These are phyloP conservation scores for Scomber scombrus DNA, from an alignment of 2,113 vertebrate species.

Conservation along the genomic window DNA sequence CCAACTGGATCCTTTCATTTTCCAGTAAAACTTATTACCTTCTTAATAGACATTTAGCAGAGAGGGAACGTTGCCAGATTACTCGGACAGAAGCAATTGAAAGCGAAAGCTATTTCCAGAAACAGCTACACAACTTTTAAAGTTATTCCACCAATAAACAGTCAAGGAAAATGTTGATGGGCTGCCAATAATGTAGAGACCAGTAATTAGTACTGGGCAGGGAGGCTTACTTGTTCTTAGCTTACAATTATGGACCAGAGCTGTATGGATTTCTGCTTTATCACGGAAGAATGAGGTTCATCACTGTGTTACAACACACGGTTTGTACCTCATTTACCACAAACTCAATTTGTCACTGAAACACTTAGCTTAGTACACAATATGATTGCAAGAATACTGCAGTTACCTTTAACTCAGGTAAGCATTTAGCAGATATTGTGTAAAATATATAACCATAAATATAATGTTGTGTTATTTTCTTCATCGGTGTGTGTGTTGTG, in stretches of 20 bases:
- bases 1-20: not conserved
- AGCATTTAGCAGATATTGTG: no score
- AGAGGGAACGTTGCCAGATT: not conserved
- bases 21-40: slow-evolving; percentile 1
- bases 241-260: slow-evolving; percentile 41
- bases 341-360: slow-evolving; percentile 9
- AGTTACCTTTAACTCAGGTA: no score
- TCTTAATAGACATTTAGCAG: slow-evolving; percentile 18
- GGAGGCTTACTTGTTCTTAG: slow-evolving; percentile 60
- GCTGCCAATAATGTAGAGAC: slow-evolving; percentile 71
- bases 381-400: no score
- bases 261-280: slow-evolving; percentile 49
- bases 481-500: no score
- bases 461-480: no score
- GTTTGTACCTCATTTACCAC: slow-evolving; percentile 21
- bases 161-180: slow-evolving; percentile 51
- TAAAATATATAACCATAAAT: no score
- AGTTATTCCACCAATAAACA: slow-evolving; percentile 48
- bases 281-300: not conserved
- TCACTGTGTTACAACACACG: not conserved
- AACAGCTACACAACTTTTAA: slow-evolving; percentile 32
- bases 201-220: slow-evolving; percentile 66
- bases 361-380: not conserved
- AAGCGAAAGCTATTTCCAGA: slow-evolving; percentile 37
- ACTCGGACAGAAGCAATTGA: not conserved